A percentile compares a stretch with the other conserved stretches of the same genome.
Evolutionary conservation across 2,113 vertebrate genomes (phyloP).

Genomic region (Tricholaema leucomelas): DNA sequence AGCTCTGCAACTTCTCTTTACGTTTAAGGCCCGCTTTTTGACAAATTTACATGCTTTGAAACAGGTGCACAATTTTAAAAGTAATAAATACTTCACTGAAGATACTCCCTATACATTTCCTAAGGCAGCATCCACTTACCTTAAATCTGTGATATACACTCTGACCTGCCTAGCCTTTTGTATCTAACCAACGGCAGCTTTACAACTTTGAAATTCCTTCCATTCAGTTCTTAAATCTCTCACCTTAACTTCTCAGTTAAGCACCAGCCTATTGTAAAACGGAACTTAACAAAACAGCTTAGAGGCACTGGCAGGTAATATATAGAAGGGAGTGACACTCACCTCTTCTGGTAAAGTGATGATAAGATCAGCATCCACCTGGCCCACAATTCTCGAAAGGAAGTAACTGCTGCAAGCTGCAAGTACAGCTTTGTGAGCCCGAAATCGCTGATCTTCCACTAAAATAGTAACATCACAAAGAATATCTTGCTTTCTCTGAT

Average conservation of each 20-base stretch:
- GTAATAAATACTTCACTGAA: not conserved
- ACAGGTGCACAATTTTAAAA: not conserved
- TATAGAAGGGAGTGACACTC: slow-evolving; percentile 4
- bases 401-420: slow-evolving; percentile 93
- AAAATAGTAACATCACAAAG: slow-evolving; percentile 85
- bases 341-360: slow-evolving; percentile 91
- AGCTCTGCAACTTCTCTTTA: not conserved
- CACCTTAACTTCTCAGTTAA: not conserved
- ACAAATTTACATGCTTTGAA: not conserved
- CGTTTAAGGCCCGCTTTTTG: not conserved
- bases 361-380: slow-evolving; percentile 75
- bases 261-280: not conserved
- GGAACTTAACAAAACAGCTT: not conserved
- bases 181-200: not conserved
- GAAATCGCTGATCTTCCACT: slow-evolving; percentile 85
- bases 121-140: not conserved
- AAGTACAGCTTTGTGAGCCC: slow-evolving; percentile 89
- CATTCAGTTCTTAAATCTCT: not conserved
- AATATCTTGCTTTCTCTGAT: slow-evolving; percentile 78
- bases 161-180: not conserved
- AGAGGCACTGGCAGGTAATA: not conserved
- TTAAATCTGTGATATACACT: not conserved
- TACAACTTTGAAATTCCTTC: not conserved
- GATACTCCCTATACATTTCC: not conserved
- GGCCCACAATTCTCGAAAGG: slow-evolving; percentile 78